phyloP scores from a whole-genome alignment of 2,888 invertebrate species.

The Taphrorychus bicolor region DNA sequence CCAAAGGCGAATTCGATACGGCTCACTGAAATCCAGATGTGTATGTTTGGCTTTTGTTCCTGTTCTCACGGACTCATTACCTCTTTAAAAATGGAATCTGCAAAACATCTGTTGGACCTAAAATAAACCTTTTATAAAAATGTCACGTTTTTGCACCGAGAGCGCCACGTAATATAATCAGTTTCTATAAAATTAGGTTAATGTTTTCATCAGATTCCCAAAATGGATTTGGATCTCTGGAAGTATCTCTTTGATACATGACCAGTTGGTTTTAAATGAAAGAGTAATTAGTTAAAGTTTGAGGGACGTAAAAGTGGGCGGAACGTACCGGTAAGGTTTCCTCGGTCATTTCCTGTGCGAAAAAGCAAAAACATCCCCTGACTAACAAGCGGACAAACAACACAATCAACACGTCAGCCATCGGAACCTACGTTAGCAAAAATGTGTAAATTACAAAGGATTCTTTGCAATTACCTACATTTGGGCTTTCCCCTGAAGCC shows the following conservation, averaged over 20 bases:
- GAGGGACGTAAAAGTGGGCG: constrained; percentile 44
- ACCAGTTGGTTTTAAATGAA: constrained; percentile 12
- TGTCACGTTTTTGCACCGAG: constrained; percentile 44
- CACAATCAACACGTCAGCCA: constrained; percentile 41
- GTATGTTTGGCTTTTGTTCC: constrained; percentile 49
- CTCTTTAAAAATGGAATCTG: constrained; percentile 49
- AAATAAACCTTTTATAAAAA: constrained; percentile 48
- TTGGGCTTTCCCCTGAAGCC: constrained; percentile 11
- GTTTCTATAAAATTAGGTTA: constrained; percentile 37
- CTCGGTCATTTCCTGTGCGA: constrained; percentile 53
- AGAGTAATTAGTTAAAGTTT: constrained; percentile 47
- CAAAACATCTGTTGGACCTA: constrained; percentile 49
- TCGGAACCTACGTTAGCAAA: constrained; percentile 29
- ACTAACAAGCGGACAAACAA: constrained; percentile 46
- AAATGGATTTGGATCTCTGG: constrained; percentile 7
- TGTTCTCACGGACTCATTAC: constrained; percentile 51
- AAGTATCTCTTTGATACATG: not conserved
- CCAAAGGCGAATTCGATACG: constrained; percentile 34
- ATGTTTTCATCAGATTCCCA: constrained; percentile 22
- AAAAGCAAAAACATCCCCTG: constrained; percentile 53
- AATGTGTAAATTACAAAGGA: constrained; percentile 37
- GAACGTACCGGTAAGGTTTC: constrained; percentile 48
- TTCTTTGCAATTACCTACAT: constrained; percentile 26
- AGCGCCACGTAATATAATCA: constrained; percentile 26
- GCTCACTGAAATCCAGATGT: constrained; percentile 46